Conservation (phyloP, 2,888 invertebrate species). For the Cerastoderma edule region DNA sequence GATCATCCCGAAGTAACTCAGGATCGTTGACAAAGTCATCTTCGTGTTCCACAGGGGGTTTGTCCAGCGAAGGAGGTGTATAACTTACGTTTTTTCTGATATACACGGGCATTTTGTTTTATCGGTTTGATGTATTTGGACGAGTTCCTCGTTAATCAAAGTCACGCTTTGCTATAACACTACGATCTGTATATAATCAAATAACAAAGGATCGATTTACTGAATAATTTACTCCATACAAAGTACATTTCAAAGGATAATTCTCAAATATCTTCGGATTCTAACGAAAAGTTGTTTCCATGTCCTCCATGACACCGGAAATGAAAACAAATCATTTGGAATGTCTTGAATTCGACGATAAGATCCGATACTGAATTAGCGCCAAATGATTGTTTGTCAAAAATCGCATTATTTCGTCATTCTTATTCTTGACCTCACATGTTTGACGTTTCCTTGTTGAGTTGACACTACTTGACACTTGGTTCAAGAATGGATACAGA, state of each 20-base stretch:
- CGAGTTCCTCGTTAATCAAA: too few species aligned
- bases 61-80: slow-evolving; percentile 77
- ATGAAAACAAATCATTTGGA: slow-evolving; percentile 62
- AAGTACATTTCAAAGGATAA: neutral
- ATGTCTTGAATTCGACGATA: neutral
- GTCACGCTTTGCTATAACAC: neutral
- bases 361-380: slow-evolving; percentile 17
- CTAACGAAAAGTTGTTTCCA: slow-evolving; percentile 53
- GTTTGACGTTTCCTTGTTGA: slow-evolving; percentile 16
- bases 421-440: slow-evolving; percentile 24
- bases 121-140: too few species aligned
- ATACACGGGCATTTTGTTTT: slow-evolving; percentile 76
- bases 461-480: too few species aligned
- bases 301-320: slow-evolving; percentile 71
- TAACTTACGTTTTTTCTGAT: slow-evolving; percentile 76
- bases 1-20: slow-evolving; percentile 75
- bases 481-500: slow-evolving; percentile 55
- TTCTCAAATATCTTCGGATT: neutral
- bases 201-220: neutral
- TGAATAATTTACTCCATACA: neutral
- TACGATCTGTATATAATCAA: neutral
- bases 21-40: slow-evolving; percentile 81
- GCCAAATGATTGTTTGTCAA: neutral
- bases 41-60: slow-evolving; percentile 73
- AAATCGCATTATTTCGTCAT: slow-evolving; percentile 23